These are phyloP conservation scores for Aphodius granarius DNA, from an alignment of 2,888 invertebrate species.

Conservation along the genomic window DNA sequence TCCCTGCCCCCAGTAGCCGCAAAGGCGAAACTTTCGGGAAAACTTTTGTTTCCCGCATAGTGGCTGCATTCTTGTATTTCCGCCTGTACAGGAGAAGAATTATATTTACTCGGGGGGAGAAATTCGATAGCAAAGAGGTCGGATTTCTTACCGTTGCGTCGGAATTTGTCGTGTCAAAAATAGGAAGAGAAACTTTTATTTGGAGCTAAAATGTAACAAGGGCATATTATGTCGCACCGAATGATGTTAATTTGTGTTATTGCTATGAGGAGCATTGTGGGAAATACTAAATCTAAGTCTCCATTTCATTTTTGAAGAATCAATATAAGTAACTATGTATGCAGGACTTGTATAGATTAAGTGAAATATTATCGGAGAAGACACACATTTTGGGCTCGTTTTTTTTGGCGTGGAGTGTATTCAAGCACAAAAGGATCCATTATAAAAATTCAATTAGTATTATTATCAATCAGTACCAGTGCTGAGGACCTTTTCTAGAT, in stretches of 20 bases:
- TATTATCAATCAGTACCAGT: background rate
- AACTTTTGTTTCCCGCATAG: background rate
- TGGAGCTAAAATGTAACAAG: background rate
- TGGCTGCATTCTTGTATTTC: background rate
- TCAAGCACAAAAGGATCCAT: too few relatives aligned
- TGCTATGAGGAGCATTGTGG: background rate
- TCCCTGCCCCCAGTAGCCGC: background rate
- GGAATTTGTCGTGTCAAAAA: background rate
- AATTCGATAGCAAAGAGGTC: background rate
- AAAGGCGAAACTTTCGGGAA: background rate
- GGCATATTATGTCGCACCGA: background rate
- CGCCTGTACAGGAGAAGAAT: background rate
- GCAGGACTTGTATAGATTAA: too few relatives aligned
- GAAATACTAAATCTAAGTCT: too few relatives aligned
- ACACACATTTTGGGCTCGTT: too few relatives aligned
- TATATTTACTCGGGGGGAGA: background rate
- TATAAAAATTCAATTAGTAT: background rate
- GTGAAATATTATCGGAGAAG: too few relatives aligned
- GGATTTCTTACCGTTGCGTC: background rate
- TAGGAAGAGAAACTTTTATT: background rate
- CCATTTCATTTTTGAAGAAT: too few relatives aligned
- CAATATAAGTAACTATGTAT: too few relatives aligned
- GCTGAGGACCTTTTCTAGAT: background rate
- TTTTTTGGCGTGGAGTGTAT: too few relatives aligned
- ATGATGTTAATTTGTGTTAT: background rate